These are phyloP conservation scores for Salticus scenicus DNA, from an alignment of 2,888 invertebrate genomes.

Conservation along the genomic window DNA sequence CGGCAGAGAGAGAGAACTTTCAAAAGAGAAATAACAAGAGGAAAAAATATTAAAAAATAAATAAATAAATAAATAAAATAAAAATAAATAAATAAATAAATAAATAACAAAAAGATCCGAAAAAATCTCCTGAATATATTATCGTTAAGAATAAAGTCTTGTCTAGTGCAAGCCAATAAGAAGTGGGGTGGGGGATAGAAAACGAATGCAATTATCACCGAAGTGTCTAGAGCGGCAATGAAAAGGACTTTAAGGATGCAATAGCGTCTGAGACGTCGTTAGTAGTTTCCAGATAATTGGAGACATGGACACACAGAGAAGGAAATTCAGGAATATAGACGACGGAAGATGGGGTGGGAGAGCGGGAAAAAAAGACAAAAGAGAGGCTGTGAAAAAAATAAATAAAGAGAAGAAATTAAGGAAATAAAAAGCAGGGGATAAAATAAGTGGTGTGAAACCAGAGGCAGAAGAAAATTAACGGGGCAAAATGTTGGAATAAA, in stretches of 20 bases:
- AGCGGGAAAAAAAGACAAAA: slow-evolving; percentile 25
- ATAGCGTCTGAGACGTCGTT: slow-evolving; percentile 45
- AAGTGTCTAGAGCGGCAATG: slow-evolving; percentile 48
- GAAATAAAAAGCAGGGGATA: slow-evolving; percentile 46
- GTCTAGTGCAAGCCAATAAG: slow-evolving; percentile 52
- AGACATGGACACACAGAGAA: slow-evolving; percentile 20
- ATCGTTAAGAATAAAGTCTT: slow-evolving; percentile 15
- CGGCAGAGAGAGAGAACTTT: background rate
- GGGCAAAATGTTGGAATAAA: background rate
- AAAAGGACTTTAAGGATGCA: slow-evolving; percentile 55
- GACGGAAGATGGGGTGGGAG: background rate
- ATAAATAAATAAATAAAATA: background rate
- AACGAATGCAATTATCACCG: slow-evolving; percentile 55
- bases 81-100: background rate
- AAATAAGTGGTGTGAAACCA: slow-evolving; percentile 49
- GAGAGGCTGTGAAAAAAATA: slow-evolving; percentile 5
- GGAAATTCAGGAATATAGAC: slow-evolving; percentile 27
- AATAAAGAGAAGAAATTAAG: slow-evolving; percentile 44
- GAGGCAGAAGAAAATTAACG: slow-evolving; percentile 21
- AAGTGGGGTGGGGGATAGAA: slow-evolving; percentile 26
- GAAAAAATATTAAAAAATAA: background rate
- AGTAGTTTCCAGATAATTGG: slow-evolving; percentile 66
- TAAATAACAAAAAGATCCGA: background rate
- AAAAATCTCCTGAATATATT: slow-evolving; percentile 9
- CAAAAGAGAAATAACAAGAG: background rate